phyloP scores from a whole-genome alignment of 2,797 vertebrate species.

The Melanotaenia nigrans region DNA sequence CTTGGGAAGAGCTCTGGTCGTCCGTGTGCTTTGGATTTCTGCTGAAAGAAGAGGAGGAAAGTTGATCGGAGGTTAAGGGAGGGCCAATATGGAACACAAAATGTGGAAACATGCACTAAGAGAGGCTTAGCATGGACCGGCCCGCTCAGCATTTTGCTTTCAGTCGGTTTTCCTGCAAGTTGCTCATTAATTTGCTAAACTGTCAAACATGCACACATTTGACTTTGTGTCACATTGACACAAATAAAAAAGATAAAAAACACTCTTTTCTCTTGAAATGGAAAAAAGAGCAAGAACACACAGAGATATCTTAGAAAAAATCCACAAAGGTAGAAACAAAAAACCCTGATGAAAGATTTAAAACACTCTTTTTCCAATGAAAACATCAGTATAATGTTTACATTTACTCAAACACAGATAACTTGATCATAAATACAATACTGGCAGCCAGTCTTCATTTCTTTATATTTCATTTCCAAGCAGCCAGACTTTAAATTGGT shows the following conservation, averaged over 20 bases:
- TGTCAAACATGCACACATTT: constrained; percentile 15
- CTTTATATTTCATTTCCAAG: neutral
- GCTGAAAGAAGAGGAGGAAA: constrained; percentile 15
- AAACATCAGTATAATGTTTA: neutral
- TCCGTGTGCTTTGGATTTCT: constrained; percentile 60
- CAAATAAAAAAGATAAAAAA: constrained; percentile 5
- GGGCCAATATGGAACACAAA: neutral
- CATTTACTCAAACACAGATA: neutral
- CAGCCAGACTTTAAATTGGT: neutral
- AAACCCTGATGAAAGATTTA: neutral
- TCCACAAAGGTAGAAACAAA: neutral
- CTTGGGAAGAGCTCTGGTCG: constrained; percentile 84
- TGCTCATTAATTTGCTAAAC: constrained; percentile 8
- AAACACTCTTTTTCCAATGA: neutral
- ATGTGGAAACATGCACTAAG: constrained; percentile 25
- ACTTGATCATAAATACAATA: neutral
- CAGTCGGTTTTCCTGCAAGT: constrained; percentile 24
- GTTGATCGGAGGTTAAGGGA: constrained; percentile 17
- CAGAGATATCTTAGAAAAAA: constrained; percentile 6
- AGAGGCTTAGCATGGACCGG: constrained; percentile 25
- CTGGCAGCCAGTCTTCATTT: neutral
- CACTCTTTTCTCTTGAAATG: neutral
- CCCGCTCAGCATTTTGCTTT: constrained; percentile 16
- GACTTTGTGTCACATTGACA: constrained; percentile 2
- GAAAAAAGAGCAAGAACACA: constrained; percentile 5